A percentile compares a stretch with the other conserved stretches of the same genome.
These are phyloP conservation scores for Cordilura impudica DNA, from an alignment of 2,888 invertebrate genomes.

Conservation along the genomic window DNA sequence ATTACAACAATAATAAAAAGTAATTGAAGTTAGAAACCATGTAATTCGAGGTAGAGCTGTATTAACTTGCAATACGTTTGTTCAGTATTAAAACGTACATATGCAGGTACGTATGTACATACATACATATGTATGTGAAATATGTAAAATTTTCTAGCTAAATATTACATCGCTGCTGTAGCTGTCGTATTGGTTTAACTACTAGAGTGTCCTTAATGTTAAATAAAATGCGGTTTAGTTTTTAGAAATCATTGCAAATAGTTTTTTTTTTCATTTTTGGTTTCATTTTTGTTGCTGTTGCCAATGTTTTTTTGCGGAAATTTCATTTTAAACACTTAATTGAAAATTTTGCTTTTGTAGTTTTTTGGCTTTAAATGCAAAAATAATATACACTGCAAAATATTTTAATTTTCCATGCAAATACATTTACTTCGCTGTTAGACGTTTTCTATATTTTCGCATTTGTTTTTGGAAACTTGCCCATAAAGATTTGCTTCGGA, in stretches of 20 bases:
- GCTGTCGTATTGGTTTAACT: background rate
- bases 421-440: too few relatives aligned
- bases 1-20: too few relatives aligned
- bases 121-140: background rate
- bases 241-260: background rate
- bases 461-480: constrained; percentile 55
- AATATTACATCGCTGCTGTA: background rate
- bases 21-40: too few relatives aligned
- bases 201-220: constrained; percentile 21
- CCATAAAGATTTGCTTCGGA: constrained; percentile 12
- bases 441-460: too few relatives aligned
- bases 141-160: background rate
- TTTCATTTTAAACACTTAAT: constrained; percentile 60
- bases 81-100: too few relatives aligned
- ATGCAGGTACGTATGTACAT: background rate
- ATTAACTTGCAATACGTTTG: background rate
- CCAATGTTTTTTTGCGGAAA: constrained; percentile 44
- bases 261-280: background rate
- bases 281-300: too few relatives aligned
- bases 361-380: background rate
- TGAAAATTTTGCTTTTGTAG: constrained; percentile 47
- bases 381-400: constrained; percentile 13
- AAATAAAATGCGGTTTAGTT: constrained; percentile 26
- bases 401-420: constrained; percentile 41
- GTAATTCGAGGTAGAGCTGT: too few relatives aligned